Evolutionary conservation across 2,888 invertebrate species (phyloP).

Genomic region (Theodoxus fluviatilis): DNA sequence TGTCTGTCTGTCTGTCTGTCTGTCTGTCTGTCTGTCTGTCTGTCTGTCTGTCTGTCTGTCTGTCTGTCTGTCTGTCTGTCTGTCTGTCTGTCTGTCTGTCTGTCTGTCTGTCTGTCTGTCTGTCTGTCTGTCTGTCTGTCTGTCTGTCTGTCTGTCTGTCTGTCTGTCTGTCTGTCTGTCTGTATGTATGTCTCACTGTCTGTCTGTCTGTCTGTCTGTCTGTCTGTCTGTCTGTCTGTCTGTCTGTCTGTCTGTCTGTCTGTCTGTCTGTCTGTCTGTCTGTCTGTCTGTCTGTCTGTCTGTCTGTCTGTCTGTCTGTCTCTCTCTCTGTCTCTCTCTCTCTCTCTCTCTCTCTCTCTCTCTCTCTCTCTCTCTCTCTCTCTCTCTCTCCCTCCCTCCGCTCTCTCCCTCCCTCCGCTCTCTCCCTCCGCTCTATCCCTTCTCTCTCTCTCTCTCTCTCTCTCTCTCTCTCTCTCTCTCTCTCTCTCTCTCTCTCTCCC

Average conservation of each 20-base stretch:
- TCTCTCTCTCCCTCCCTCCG: too few relatives aligned
- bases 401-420: too few relatives aligned
- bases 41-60: not conserved
- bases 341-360: too few relatives aligned
- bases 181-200: not conserved
- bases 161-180: not conserved
- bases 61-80: not conserved
- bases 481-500: too few relatives aligned
- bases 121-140: not conserved
- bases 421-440: too few relatives aligned
- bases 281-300: not conserved
- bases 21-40: not conserved
- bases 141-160: constrained; percentile 12
- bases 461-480: too few relatives aligned
- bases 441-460: too few relatives aligned
- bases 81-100: constrained; percentile 4
- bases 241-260: not conserved
- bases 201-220: not conserved
- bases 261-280: constrained; percentile 17
- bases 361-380: too few relatives aligned
- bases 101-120: constrained; percentile 7
- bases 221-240: not conserved
- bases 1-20: not conserved
- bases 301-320: not conserved
- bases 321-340: too few relatives aligned